Conservation (phyloP, 2,888 invertebrate species). For the Malachius bipustulatus region DNA sequence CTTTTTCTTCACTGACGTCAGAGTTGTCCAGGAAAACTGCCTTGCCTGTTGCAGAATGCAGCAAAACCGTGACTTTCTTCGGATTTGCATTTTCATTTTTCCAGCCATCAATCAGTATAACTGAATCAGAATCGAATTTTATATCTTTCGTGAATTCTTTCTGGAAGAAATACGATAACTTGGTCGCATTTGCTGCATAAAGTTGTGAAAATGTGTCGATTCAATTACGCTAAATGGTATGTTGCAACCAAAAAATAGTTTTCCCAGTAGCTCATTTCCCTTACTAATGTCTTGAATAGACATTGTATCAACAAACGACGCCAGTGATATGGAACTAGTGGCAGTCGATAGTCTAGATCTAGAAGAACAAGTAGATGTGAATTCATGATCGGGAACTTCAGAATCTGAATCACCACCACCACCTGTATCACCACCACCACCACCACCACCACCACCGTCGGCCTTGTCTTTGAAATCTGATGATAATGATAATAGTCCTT, state of each 20-base stretch:
- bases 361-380: neutral
- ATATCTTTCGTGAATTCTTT: conserved; percentile 10
- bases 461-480: neutral
- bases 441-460: neutral
- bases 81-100: conserved; percentile 13
- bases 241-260: conserved; percentile 17
- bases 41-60: conserved; percentile 10
- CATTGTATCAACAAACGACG: conserved; percentile 3
- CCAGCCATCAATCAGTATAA: conserved; percentile 15
- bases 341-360: conserved; percentile 2
- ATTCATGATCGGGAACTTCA: neutral
- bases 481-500: neutral
- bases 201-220: conserved; percentile 14
- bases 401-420: neutral
- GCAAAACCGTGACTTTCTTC: conserved; percentile 11
- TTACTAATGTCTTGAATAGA: conserved; percentile 6
- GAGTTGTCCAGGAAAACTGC: conserved; percentile 17
- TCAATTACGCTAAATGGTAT: conserved; percentile 16
- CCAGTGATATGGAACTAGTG: neutral
- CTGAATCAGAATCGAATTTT: conserved; percentile 7
- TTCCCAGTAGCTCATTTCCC: conserved; percentile 13
- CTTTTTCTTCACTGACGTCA: conserved; percentile 14
- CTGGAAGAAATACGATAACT: conserved; percentile 14
- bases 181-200: conserved; percentile 12
- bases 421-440: neutral